Evolutionary conservation across 2,113 vertebrate species (phyloP).

Genomic region (Apteryx owenii): DNA sequence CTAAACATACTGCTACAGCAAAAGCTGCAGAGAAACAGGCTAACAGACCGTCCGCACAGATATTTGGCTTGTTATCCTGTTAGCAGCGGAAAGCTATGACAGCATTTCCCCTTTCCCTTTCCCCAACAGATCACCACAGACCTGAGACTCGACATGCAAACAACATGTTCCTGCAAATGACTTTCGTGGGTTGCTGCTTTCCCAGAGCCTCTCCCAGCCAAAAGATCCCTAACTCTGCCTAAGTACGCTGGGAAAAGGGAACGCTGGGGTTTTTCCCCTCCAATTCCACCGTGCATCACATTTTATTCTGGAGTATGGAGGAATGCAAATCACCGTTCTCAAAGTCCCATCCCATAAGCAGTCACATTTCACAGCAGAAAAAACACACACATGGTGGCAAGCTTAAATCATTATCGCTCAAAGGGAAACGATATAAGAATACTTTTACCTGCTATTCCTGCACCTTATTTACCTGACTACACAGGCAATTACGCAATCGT

Average conservation of each 20-base stretch:
- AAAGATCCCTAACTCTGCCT: not conserved
- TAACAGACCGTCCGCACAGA: not conserved
- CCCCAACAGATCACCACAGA: not conserved
- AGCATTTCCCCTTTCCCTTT: not conserved
- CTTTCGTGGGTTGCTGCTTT: not conserved
- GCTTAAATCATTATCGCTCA: not conserved
- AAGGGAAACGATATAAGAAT: rapidly evolving
- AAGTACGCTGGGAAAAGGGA: not conserved
- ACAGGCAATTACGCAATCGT: not conserved
- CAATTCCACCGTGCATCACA: not conserved
- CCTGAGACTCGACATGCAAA: not conserved
- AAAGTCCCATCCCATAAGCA: not conserved
- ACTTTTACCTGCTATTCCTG: not conserved
- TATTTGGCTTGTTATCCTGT: rapidly evolving
- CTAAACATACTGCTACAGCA: not conserved
- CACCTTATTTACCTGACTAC: not conserved
- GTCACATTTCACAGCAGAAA: not conserved
- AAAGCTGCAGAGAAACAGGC: not conserved
- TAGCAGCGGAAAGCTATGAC: not conserved
- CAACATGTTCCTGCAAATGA: not conserved
- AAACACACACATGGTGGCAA: not conserved
- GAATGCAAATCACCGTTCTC: not conserved
- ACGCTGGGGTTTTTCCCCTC: not conserved
- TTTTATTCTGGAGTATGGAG: not conserved
- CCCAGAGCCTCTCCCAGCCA: not conserved